Conservation (phyloP, 2,888 invertebrate genomes). For the Phyllotreta striolata region DNA sequence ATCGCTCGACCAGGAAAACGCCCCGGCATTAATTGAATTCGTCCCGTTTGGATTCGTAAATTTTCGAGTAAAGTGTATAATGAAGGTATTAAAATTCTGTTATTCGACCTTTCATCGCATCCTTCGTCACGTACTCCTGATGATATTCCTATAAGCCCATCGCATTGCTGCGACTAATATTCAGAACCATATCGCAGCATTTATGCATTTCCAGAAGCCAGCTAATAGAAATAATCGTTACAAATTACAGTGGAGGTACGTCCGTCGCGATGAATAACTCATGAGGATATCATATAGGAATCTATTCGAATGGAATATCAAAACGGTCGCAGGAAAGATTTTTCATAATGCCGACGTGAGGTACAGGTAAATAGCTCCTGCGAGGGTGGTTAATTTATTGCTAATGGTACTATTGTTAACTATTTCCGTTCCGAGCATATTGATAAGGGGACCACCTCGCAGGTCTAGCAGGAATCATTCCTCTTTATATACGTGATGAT, state of each 20-base stretch:
- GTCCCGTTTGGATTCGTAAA: no score
- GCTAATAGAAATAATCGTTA: constrained; percentile 57
- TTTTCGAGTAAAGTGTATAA: no score
- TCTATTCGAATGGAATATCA: constrained; percentile 47
- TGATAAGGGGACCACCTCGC: constrained; percentile 60
- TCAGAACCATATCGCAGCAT: not conserved
- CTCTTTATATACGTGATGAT: not conserved
- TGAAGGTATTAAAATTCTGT: no score
- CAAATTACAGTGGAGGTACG: constrained; percentile 57
- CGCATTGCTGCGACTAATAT: no score
- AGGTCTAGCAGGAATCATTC: constrained; percentile 41
- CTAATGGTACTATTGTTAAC: constrained; percentile 61
- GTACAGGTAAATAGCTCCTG: constrained; percentile 41
- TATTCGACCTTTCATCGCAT: no score
- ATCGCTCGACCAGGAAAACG: no score
- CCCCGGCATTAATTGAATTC: no score
- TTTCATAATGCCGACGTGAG: constrained; percentile 51
- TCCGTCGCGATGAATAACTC: constrained; percentile 55
- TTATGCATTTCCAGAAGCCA: constrained; percentile 41
- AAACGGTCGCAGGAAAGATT: constrained; percentile 52
- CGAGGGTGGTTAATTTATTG: constrained; percentile 61
- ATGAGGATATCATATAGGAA: constrained; percentile 56
- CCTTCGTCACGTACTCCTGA: no score
- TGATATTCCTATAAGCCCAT: constrained; percentile 46
- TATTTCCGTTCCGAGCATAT: constrained; percentile 56